Base-by-base conservation (phyloP, 2,888 invertebrate genomes). In the Synergus gifuensis region DNA sequence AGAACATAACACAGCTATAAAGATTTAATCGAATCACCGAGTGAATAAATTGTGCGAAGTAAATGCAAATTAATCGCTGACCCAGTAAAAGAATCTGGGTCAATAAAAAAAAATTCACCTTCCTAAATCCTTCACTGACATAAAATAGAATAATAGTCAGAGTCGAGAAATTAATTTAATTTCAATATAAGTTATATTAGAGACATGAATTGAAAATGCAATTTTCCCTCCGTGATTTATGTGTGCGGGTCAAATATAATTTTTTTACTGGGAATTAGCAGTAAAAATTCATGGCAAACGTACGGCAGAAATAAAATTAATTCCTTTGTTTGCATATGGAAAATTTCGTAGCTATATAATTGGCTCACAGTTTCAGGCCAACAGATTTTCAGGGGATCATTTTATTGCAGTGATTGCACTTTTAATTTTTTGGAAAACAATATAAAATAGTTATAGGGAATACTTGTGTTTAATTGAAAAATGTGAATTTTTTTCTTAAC, bases 241-340 rank as follows among this genome's bases (percentile, higher is more conserved):
- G 18, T 69, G 69, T 28, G 28, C 69, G 16, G 49, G 69, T 28
- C 22, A 49, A 69, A 69, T 46, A 69, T 28, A 44, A 69, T 69
- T 69, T 66, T 66, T 69, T 67, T 69, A 69, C 28, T 14, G 16
- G 7, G 46, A 69, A 49, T 69, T 49, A 49, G 69, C 46, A 22
- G 46, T 58, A 18, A 58, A 69, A 46, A 49, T 69, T 69, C 22
- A 49, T 69, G 46, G 69, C 46, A 69, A 69, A 69, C 42, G 42
- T 42, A n/a, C 18, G 18, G 36, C 44, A 69, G 54, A 54, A 73
- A 54, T 73, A 54, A 73, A 54, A 54, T 73, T 73, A 73, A 54
- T 73, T 73, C 73, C 54, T 54, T 54, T 54, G 40, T 73, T 73
- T 73, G 73, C 54, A 73, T 54, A 54, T 73, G 28, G 49, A 73